Percentiles rank a stretch among this genome's conserved stretches.
These are phyloP conservation scores for Solen grandis DNA, from an alignment of 1,140 invertebrate genomes.

Conservation along the genomic window DNA sequence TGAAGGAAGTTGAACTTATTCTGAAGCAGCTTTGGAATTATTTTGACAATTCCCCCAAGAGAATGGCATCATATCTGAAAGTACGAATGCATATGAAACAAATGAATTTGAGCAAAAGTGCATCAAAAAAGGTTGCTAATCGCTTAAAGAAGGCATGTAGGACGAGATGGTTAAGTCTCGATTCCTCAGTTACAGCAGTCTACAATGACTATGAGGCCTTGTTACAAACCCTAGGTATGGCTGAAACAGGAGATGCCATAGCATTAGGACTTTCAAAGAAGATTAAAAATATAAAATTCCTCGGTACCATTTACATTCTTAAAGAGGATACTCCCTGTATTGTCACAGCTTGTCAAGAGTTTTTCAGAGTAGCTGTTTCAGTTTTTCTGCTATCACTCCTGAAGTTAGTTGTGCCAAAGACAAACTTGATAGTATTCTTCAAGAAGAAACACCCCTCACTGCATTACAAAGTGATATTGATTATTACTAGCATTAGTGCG, in stretches of 20 bases:
- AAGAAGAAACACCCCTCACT: neutral
- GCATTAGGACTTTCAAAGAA: slow-evolving; percentile 3
- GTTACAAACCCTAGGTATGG: no score
- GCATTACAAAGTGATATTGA: neutral
- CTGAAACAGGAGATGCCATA: no score
- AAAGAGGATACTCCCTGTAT: neutral
- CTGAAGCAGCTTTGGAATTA: slow-evolving; percentile 49
- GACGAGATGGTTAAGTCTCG: slow-evolving; percentile 56
- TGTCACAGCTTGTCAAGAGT: neutral
- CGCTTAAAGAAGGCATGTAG: slow-evolving; percentile 54
- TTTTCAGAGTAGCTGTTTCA: neutral
- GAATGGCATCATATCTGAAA: slow-evolving; percentile 46
- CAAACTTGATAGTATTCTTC: neutral
- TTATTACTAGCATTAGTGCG: neutral
- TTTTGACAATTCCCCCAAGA: slow-evolving; percentile 58
- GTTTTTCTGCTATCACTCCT: slow-evolving; percentile 1
- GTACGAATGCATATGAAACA: slow-evolving; percentile 23
- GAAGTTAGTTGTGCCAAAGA: neutral
- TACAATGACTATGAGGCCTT: slow-evolving; percentile 28
- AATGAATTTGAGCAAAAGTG: neutral
- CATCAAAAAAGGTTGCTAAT: slow-evolving; percentile 14
- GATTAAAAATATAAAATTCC: neutral
- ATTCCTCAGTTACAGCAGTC: slow-evolving; percentile 38
- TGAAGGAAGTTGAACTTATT: slow-evolving; percentile 48
- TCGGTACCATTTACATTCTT: slow-evolving; percentile 12